phyloP scores from a whole-genome alignment of 35 echinoderm and acorn worm species.

The Ophiothrix spiculata region DNA sequence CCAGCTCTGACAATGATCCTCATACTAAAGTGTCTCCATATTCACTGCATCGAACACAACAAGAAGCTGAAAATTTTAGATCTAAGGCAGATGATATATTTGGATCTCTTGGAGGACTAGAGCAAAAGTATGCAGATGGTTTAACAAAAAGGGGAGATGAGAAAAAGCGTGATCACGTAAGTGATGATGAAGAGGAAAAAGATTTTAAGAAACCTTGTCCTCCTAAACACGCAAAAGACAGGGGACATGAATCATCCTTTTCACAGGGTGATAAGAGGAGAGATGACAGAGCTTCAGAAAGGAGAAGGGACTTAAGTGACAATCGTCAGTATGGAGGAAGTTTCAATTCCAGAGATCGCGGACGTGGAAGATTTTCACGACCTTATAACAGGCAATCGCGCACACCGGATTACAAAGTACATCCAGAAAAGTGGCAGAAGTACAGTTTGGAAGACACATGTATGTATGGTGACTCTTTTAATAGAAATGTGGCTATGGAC shows the following conservation, averaged over 20 bases:
- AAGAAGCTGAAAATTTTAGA: background rate
- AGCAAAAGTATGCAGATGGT: constrained; percentile 1
- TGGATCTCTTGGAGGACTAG: constrained; percentile 12
- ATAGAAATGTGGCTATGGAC: constrained; percentile 50
- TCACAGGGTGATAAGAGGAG: no score
- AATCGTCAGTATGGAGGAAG: no score
- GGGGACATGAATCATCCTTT: no score
- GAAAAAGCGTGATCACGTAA: background rate
- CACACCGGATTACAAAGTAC: constrained; percentile 6
- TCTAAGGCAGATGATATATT: constrained; percentile 20
- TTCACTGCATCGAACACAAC: no score
- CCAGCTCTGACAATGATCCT: no score
- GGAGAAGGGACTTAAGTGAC: no score
- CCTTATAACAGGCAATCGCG: background rate
- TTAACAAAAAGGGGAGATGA: background rate
- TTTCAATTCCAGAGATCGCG: no score
- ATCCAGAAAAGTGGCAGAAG: constrained; percentile 46
- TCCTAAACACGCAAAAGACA: background rate
- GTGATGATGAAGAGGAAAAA: background rate
- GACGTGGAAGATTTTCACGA: background rate
- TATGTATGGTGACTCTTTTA: constrained; percentile 34
- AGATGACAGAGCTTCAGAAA: no score
- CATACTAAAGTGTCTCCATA: no score
- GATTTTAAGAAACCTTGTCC: background rate
- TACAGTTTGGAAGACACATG: constrained; percentile 54